Base-by-base conservation (phyloP, 2,888 invertebrate genomes). In the Bursaphelenchus okinawaensis region DNA sequence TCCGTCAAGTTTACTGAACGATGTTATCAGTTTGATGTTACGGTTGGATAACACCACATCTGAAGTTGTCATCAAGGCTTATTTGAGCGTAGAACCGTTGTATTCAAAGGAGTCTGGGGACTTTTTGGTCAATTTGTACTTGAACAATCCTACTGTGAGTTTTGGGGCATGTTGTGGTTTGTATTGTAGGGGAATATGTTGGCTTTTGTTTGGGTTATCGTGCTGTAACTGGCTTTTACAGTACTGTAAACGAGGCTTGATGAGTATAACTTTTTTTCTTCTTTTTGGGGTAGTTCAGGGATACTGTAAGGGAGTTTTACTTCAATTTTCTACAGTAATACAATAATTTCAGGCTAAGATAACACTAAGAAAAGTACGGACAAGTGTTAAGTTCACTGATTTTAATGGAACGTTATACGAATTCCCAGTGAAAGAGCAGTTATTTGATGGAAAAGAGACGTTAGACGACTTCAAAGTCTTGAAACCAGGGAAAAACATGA, bases 101-200 rank as follows among this genome's bases (percentile, higher is more conserved):
- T 59, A 50, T 52, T 29, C 51, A 9, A 31, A 27, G 19, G 60
- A 59, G 40, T 20, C 22, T 29, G 23, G 51, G 12, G 6, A n/a
- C 20, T 20, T 59, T 2, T 50, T 20, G 23, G 60, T 59, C 24
- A 22, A 19, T n/a, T 20, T 59, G 4, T 9, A 59, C 9, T 24
- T 59, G 50, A 8, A 40, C 9, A 59, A 59, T 29, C 60, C 60
- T 20, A 59, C 60, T n/a, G 60, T 59, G 19, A n/a, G 28, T 19
- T n/a, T n/a, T n/a, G n/a, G n/a, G n/a, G n/a, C n/a, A n/a, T n/a
- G n/a, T n/a, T n/a, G n/a, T n/a, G n/a, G n/a, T n/a, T n/a, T n/a
- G n/a, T n/a, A n/a, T n/a, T n/a, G n/a, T n/a, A n/a, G n/a, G n/a
- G n/a, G n/a, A n/a, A n/a, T n/a, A n/a, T n/a, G n/a, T n/a, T n/a